phyloP scores from a whole-genome alignment of 1,140 invertebrate genomes.

The Sycophaga agraensis region DNA sequence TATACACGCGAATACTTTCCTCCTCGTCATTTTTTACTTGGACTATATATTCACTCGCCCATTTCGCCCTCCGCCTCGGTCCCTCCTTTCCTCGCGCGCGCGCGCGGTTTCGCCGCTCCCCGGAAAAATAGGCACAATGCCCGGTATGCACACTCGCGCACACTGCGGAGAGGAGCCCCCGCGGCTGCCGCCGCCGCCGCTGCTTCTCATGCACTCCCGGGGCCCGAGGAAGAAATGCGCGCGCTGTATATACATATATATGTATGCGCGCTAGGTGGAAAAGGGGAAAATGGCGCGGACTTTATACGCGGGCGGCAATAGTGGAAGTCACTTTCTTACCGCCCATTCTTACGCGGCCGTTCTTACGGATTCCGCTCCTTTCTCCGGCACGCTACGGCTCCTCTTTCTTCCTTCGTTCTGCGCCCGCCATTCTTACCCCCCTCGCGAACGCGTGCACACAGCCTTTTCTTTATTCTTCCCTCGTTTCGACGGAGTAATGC shows the following conservation, averaged over 20 bases:
- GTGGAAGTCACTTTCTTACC: conserved; percentile 27
- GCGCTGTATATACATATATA: neutral
- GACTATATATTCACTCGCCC: too few species aligned
- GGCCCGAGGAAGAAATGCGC: conserved; percentile 11
- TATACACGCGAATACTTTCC: too few species aligned
- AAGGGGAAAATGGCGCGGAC: too few species aligned
- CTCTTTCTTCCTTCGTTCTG: neutral
- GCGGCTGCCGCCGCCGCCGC: too few species aligned
- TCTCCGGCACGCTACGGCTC: neutral
- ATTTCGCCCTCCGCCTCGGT: too few species aligned
- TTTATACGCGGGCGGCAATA: conserved; percentile 15
- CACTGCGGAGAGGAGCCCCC: neutral
- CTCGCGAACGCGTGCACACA: too few species aligned
- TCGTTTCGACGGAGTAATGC: conserved; percentile 8
- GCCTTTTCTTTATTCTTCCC: neutral
- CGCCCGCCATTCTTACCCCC: neutral
- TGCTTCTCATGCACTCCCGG: neutral
- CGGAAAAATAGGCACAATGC: conserved; percentile 11
- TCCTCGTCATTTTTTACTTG: too few species aligned
- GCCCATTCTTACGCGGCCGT: conserved; percentile 14
- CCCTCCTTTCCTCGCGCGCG: too few species aligned
- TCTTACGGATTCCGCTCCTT: conserved; percentile 33
- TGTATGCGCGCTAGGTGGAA: neutral
- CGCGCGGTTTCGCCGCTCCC: too few species aligned
- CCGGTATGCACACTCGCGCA: conserved; percentile 3